These are phyloP conservation scores for Rhea americana DNA, from an alignment of 2,113 vertebrate species.

Conservation along the genomic window DNA sequence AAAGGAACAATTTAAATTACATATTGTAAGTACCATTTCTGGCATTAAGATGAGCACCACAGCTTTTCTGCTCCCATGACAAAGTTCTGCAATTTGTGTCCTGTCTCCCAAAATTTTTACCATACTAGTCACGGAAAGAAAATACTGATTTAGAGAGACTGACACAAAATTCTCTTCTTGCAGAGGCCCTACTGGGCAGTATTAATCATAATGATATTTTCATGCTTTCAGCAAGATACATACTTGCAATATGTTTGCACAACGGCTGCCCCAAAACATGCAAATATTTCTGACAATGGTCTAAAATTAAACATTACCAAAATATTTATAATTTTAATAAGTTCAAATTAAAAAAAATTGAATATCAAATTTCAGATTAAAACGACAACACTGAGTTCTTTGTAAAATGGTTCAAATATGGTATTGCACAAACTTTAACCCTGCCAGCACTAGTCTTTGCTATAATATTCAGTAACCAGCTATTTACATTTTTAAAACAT, in stretches of 20 bases:
- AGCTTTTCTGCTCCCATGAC: background rate
- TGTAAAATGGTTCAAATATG: background rate
- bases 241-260: background rate
- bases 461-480: conserved; percentile 6
- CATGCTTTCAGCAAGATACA: background rate
- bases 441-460: background rate
- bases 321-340: background rate
- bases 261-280: background rate
- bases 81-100: background rate
- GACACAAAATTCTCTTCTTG: background rate
- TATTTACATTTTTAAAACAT: conserved; percentile 46
- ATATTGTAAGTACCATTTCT: background rate
- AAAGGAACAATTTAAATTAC: background rate
- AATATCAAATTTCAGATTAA: background rate
- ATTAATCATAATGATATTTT: background rate
- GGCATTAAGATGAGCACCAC: background rate
- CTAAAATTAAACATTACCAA: background rate
- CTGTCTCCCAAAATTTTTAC: background rate
- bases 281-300: background rate
- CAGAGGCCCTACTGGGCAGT: background rate
- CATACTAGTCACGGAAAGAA: background rate
- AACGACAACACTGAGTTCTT: background rate
- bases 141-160: background rate
- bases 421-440: background rate
- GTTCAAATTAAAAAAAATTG: background rate